These are phyloP conservation scores for Chelidonichthys spinosus DNA, from an alignment of 2,797 vertebrate species.

Conservation along the genomic window DNA sequence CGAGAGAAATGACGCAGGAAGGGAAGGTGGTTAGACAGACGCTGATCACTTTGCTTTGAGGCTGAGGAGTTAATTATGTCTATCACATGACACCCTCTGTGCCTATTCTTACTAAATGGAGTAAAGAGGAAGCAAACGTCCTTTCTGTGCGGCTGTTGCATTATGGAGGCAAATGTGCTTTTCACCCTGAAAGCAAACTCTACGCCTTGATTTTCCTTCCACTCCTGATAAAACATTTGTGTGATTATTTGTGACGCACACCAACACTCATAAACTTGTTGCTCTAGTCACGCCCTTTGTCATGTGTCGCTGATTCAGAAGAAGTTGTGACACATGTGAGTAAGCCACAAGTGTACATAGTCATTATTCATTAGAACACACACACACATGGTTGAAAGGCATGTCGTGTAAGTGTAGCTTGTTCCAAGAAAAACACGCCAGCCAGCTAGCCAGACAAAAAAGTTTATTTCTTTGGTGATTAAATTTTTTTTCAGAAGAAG, in stretches of 20 bases:
- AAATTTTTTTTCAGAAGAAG: no score
- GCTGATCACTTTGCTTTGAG: slow-evolving; percentile 24
- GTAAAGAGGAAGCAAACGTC: neutral
- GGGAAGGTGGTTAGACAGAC: slow-evolving; percentile 7
- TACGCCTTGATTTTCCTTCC: slow-evolving; percentile 3
- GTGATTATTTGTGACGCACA: slow-evolving; percentile 42
- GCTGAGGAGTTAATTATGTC: slow-evolving; percentile 16
- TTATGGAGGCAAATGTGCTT: neutral
- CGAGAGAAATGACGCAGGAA: slow-evolving; percentile 1
- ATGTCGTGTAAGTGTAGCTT: neutral
- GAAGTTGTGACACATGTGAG: slow-evolving; percentile 28
- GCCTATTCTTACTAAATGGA: neutral
- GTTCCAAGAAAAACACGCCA: neutral
- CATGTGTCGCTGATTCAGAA: slow-evolving; percentile 61
- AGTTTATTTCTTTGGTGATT: no score
- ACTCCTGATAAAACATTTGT: slow-evolving; percentile 25
- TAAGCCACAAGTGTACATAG: slow-evolving; percentile 3
- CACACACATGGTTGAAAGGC: neutral
- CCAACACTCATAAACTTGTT: slow-evolving; percentile 11
- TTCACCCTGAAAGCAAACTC: neutral
- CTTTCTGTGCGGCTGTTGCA: neutral
- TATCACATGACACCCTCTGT: slow-evolving; percentile 12
- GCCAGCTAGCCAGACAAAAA: no score
- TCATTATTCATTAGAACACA: neutral
- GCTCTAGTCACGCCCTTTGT: slow-evolving; percentile 27